Percentiles rank a stretch among this genome's conserved stretches.
phyloP scores from a whole-genome alignment of 2,888 invertebrate genomes.

The Hipparchia sbordonii region DNA sequence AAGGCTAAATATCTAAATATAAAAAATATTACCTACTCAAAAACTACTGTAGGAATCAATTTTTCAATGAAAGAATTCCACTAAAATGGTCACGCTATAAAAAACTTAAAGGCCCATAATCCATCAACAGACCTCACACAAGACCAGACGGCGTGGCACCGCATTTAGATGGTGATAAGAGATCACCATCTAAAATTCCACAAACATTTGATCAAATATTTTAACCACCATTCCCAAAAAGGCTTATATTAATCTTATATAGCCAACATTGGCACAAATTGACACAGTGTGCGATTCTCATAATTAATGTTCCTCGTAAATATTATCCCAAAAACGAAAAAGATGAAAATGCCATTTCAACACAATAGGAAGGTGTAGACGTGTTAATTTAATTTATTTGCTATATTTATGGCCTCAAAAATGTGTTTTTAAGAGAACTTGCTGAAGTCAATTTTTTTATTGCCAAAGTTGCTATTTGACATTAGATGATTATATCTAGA shows the following conservation, averaged over 20 bases:
- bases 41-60: neutral
- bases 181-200: slow-evolving; percentile 22
- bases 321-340: slow-evolving; percentile 49
- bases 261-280: slow-evolving; percentile 41
- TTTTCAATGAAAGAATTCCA: slow-evolving; percentile 6
- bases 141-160: slow-evolving; percentile 52
- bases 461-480: too few relatives aligned
- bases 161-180: neutral
- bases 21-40: neutral
- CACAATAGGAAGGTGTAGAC: slow-evolving; percentile 46
- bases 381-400: slow-evolving; percentile 54
- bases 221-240: slow-evolving; percentile 19
- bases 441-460: too few relatives aligned
- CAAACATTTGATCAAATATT: slow-evolving; percentile 32
- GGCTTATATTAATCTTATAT: neutral
- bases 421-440: slow-evolving; percentile 16
- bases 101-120: slow-evolving; percentile 31
- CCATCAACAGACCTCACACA: slow-evolving; percentile 40
- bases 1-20: too few relatives aligned
- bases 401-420: slow-evolving; percentile 29
- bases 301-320: slow-evolving; percentile 61
- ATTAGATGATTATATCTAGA: too few relatives aligned
- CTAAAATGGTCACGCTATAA: slow-evolving; percentile 18
- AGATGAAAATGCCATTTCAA: slow-evolving; percentile 51
- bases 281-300: slow-evolving; percentile 43